Conservation (phyloP, 1,140 invertebrate species). For the Drosophila mauritiana region DNA sequence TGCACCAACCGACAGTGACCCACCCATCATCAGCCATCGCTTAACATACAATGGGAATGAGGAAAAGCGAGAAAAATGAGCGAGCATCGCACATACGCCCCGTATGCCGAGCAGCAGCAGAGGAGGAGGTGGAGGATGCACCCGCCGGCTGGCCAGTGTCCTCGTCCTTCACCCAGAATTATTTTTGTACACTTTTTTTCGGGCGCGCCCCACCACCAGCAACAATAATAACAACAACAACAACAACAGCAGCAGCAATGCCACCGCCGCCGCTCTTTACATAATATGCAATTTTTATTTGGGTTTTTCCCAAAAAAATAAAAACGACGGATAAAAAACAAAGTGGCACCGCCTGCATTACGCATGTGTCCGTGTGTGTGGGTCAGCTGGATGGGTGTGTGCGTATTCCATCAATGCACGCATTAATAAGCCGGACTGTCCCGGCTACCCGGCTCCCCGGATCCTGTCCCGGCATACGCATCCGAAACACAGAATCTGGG, state of each 20-base stretch:
- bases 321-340: slow-evolving; percentile 5
- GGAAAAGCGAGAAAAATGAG: slow-evolving; percentile 52
- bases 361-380: slow-evolving; percentile 59
- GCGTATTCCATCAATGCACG: slow-evolving; percentile 80
- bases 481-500: slow-evolving; percentile 51
- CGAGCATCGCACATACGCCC: slow-evolving; percentile 61
- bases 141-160: slow-evolving; percentile 56
- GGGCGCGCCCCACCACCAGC: slow-evolving; percentile 16
- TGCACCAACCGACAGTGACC: slow-evolving; percentile 1
- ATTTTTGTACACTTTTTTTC: slow-evolving; percentile 74
- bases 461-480: slow-evolving; percentile 33
- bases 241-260: slow-evolving; percentile 9
- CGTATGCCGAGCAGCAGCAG: slow-evolving; percentile 16
- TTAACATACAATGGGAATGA: slow-evolving; percentile 55
- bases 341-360: slow-evolving; percentile 56
- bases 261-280: slow-evolving; percentile 60
- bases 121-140: slow-evolving; percentile 19
- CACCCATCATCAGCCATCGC: slow-evolving; percentile 12
- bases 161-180: slow-evolving; percentile 84
- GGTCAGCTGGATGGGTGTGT: slow-evolving; percentile 27
- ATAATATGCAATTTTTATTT: slow-evolving; percentile 84
- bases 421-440: slow-evolving; percentile 73
- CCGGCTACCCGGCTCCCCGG: slow-evolving; percentile 10
- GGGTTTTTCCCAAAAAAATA: slow-evolving; percentile 49
- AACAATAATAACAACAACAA: slow-evolving; percentile 36